Percentiles rank a stretch among this genome's conserved stretches.
phyloP scores from a whole-genome alignment of 2,113 vertebrate species.

The Actenoides hombroni region DNA sequence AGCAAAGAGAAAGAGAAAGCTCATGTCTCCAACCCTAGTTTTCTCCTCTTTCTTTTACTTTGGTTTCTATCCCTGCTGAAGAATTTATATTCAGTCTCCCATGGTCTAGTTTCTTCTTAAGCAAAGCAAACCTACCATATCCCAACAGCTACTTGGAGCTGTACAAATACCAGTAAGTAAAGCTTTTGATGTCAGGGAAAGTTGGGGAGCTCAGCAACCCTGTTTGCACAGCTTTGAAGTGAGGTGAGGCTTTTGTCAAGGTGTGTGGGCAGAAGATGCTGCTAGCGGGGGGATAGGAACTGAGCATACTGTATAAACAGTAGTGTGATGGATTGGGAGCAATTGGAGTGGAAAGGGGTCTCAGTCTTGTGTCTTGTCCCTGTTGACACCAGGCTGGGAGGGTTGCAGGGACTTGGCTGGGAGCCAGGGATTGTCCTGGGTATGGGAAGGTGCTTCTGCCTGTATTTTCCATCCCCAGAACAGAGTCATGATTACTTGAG shows the following conservation, averaged over 20 bases:
- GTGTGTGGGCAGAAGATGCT: neutral
- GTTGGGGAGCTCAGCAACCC: neutral
- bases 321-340: neutral
- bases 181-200: neutral
- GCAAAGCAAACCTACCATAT: neutral
- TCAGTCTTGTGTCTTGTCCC: rapidly evolving
- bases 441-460: neutral
- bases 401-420: neutral
- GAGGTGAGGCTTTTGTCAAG: neutral
- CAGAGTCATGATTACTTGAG: rapidly evolving
- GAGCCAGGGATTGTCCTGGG: neutral
- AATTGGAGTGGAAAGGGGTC: neutral
- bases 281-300: neutral
- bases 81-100: neutral
- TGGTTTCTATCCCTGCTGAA: neutral
- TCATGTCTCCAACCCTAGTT: neutral
- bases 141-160: neutral
- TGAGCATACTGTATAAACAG: rapidly evolving
- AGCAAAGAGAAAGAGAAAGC: neutral
- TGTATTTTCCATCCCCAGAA: neutral
- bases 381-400: neutral
- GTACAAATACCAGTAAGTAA: neutral
- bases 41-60: neutral
- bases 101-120: neutral
- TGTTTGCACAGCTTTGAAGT: neutral